These are phyloP conservation scores for Herminia tarsipennalis DNA, from an alignment of 2,888 invertebrate species.

Conservation along the genomic window DNA sequence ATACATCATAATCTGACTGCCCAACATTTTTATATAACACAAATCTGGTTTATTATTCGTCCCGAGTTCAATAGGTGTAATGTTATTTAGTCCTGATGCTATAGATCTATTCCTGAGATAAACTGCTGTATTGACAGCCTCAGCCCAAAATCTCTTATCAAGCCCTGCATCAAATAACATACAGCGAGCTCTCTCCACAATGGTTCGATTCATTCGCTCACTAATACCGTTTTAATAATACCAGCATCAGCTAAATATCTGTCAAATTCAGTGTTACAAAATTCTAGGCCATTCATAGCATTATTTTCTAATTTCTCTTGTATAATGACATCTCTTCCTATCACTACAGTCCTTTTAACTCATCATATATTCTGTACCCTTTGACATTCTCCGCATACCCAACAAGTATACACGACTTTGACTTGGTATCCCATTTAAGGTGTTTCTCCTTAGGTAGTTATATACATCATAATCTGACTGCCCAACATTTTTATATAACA, in stretches of 20 bases:
- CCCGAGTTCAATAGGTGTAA: not conserved
- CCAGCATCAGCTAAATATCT: no score
- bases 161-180: constrained; percentile 1
- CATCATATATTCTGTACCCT: constrained; percentile 9
- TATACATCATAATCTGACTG: constrained; percentile 9
- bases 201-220: no score
- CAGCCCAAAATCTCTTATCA: constrained; percentile 5
- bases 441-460: constrained; percentile 7
- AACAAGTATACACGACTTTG: constrained; percentile 2
- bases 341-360: not conserved
- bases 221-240: no score
- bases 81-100: not conserved
- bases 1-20: constrained; percentile 10
- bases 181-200: no score
- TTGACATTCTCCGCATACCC: constrained; percentile 5
- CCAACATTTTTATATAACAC: constrained; percentile 1
- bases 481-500: constrained; percentile 4
- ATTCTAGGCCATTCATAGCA: no score
- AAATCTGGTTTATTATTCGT: not conserved
- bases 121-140: constrained; percentile 5
- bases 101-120: not conserved
- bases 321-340: constrained; percentile 9
- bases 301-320: not conserved
- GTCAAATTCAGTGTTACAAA: no score
- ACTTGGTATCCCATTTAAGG: constrained; percentile 6